Conservation (phyloP, 2,113 vertebrate species). For the Peromyscus californicus region DNA sequence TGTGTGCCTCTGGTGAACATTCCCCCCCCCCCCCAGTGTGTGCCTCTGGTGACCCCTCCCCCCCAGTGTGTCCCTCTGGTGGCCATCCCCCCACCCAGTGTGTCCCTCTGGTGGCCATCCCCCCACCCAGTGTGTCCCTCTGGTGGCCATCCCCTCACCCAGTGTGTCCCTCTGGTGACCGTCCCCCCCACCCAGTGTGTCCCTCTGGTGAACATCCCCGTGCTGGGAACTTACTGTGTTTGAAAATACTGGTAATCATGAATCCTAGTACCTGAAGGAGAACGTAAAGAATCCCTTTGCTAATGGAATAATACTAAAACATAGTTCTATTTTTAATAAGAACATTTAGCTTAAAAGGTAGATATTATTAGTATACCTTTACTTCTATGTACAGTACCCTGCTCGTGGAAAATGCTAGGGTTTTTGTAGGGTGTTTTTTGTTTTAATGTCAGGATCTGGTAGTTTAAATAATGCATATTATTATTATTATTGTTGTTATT, state of each 20-base stretch:
- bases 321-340: slow-evolving; percentile 37
- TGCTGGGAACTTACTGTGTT: not conserved
- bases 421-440: not conserved
- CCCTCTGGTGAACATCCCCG: not conserved
- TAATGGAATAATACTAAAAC: not conserved
- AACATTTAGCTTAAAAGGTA: not conserved
- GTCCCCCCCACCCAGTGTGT: not conserved
- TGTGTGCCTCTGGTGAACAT: not conserved
- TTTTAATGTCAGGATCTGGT: slow-evolving; percentile 44
- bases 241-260: not conserved
- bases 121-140: no score
- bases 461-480: slow-evolving; percentile 10
- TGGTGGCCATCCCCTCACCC: no score
- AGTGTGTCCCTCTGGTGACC: no score
- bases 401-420: slow-evolving; percentile 2
- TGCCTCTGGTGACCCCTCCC: no score
- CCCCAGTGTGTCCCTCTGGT: no score
- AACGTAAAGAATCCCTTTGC: not conserved
- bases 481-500: no score
- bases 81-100: no score
- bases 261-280: not conserved
- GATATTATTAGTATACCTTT: not conserved
- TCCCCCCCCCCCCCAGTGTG: not conserved
- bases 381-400: not conserved
- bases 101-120: no score